phyloP scores from a whole-genome alignment of 2,113 vertebrate genomes.

The Tychaedon coryphoeus region DNA sequence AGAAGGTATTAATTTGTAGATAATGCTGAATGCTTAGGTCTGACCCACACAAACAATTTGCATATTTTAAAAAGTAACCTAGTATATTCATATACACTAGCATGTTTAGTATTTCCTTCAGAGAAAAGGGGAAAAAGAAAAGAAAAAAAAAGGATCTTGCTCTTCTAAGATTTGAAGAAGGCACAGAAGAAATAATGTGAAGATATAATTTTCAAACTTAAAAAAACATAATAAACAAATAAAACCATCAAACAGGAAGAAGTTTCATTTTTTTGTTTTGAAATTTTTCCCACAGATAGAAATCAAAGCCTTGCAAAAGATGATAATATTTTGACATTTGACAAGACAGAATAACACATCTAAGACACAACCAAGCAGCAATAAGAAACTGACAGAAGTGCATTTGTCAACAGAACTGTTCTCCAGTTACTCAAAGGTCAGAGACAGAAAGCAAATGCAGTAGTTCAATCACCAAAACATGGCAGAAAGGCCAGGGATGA shows the following conservation, averaged over 20 bases:
- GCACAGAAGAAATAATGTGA: background rate
- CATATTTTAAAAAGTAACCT: background rate
- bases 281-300: background rate
- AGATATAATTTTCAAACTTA: background rate
- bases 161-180: background rate
- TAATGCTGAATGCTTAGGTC: slow-evolving; percentile 16
- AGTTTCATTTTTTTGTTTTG: background rate
- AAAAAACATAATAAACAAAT: no score
- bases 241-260: background rate
- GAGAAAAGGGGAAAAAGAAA: fast-evolving
- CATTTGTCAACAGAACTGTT: background rate
- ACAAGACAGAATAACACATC: background rate
- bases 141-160: background rate
- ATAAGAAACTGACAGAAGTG: background rate
- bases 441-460: background rate
- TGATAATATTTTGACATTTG: background rate
- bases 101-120: background rate
- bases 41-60: slow-evolving; percentile 8
- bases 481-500: background rate
- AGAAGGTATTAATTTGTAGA: slow-evolving; percentile 49
- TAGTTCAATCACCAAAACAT: background rate
- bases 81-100: background rate
- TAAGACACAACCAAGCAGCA: background rate
- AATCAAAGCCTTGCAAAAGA: background rate
- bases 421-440: background rate